These are phyloP conservation scores for Sinocyclocheilus anophthalmus DNA, from an alignment of 2,113 vertebrate genomes.

Conservation along the genomic window DNA sequence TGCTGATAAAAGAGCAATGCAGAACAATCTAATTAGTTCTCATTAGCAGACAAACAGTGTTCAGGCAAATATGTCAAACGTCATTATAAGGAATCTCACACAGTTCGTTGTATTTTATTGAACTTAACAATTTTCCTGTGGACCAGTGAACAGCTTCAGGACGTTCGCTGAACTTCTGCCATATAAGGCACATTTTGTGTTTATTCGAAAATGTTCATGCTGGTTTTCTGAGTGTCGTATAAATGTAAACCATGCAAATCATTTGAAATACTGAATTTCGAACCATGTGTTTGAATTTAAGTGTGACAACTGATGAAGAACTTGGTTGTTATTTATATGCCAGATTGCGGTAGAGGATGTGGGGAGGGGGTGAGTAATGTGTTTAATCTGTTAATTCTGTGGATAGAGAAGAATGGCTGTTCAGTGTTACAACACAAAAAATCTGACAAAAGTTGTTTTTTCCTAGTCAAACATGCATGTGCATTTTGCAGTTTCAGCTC, in stretches of 20 bases:
- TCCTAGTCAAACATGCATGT: not conserved
- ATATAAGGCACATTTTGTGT: slow-evolving; percentile 16
- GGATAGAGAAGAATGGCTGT: not conserved
- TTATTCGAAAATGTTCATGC: slow-evolving; percentile 8
- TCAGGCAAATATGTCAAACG: slow-evolving; percentile 16
- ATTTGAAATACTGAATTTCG: not conserved
- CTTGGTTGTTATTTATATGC: slow-evolving; percentile 1
- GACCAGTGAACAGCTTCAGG: not conserved
- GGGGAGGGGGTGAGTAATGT: not conserved
- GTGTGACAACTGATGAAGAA: not conserved
- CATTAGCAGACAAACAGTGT: slow-evolving; percentile 25
- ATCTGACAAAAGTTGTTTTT: slow-evolving; percentile 1
- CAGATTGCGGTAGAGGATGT: not conserved
- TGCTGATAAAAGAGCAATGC: not conserved
- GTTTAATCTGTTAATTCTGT: slow-evolving; percentile 8
- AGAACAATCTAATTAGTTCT: slow-evolving; percentile 6
- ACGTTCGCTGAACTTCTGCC: not conserved
- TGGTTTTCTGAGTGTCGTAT: not conserved
- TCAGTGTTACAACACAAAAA: slow-evolving; percentile 9
- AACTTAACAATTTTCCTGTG: not conserved
- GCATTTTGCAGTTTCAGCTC: not conserved
- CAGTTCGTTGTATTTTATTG: not conserved
- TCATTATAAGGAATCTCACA: not conserved
- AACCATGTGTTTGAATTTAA: slow-evolving; percentile 9
- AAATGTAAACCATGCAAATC: slow-evolving; percentile 11